phyloP scores from a whole-genome alignment of 53 echinoderm and acorn worm species.

The Stichopus horrens region DNA sequence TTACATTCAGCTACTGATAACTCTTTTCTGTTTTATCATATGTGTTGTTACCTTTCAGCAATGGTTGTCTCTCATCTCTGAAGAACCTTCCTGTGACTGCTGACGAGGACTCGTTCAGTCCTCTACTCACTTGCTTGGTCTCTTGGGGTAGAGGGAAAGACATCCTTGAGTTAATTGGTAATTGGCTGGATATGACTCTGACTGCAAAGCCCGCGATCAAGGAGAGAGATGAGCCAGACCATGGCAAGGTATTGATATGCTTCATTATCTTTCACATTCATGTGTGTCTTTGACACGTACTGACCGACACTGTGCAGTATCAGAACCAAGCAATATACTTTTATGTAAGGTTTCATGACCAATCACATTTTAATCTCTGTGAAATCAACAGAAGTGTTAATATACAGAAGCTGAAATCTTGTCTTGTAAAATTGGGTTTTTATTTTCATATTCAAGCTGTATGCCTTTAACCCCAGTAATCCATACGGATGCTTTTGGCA shows the following conservation, averaged over 20 bases:
- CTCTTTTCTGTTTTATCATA: neutral
- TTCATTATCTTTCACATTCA: too few relatives aligned
- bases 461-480: neutral
- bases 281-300: too few relatives aligned
- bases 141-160: conserved; percentile 84
- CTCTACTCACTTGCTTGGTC: conserved; percentile 82
- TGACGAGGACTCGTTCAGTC: conserved; percentile 66
- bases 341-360: too few relatives aligned
- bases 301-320: too few relatives aligned
- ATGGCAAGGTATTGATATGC: too few relatives aligned
- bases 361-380: too few relatives aligned
- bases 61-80: conserved; percentile 81
- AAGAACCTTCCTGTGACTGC: conserved; percentile 69
- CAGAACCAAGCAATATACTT: too few relatives aligned
- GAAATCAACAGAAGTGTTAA: too few relatives aligned
- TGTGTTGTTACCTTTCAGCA: conserved; percentile 48
- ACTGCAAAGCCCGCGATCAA: conserved; percentile 15
- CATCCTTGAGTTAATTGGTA: conserved; percentile 76
- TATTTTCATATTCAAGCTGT: neutral
- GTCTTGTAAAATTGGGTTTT: too few relatives aligned
- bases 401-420: too few relatives aligned
- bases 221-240: conserved; percentile 13
- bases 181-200: conserved; percentile 78
- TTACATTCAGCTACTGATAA: neutral
- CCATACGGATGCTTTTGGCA: too few relatives aligned